These are phyloP conservation scores for Trachelus troglodyta DNA, from an alignment of 2,888 invertebrate species.

Conservation along the genomic window DNA sequence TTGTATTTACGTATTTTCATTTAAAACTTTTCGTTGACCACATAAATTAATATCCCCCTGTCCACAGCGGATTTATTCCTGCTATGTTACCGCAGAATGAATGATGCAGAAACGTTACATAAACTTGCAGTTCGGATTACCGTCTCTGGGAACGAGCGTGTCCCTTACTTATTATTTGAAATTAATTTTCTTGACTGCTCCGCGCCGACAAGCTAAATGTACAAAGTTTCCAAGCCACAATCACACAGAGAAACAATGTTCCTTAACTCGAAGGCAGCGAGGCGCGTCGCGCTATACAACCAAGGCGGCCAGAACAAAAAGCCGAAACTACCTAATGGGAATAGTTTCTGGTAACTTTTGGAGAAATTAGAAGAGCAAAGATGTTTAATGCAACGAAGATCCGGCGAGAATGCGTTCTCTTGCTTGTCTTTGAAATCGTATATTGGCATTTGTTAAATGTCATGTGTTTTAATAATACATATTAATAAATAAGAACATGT, in stretches of 20 bases:
- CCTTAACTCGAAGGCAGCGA: conserved; percentile 16
- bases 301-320: conserved; percentile 39
- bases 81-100: too few relatives aligned
- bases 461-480: too few relatives aligned
- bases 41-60: too few relatives aligned
- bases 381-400: conserved; percentile 40
- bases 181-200: conserved; percentile 10
- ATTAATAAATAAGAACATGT: too few relatives aligned
- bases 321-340: conserved; percentile 54
- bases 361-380: conserved; percentile 43
- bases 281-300: conserved; percentile 24
- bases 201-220: conserved; percentile 50
- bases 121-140: too few relatives aligned
- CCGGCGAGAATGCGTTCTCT: conserved; percentile 17
- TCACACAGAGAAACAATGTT: conserved; percentile 51
- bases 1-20: too few relatives aligned
- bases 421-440: background rate
- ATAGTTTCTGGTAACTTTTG: conserved; percentile 49
- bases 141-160: too few relatives aligned
- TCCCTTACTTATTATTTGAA: conserved; percentile 1
- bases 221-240: conserved; percentile 52
- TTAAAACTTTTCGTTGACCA: too few relatives aligned
- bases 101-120: too few relatives aligned
- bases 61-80: too few relatives aligned
- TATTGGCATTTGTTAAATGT: too few relatives aligned